These are phyloP conservation scores for Cichladusa arquata DNA, from an alignment of 2,113 vertebrate species.

Conservation along the genomic window DNA sequence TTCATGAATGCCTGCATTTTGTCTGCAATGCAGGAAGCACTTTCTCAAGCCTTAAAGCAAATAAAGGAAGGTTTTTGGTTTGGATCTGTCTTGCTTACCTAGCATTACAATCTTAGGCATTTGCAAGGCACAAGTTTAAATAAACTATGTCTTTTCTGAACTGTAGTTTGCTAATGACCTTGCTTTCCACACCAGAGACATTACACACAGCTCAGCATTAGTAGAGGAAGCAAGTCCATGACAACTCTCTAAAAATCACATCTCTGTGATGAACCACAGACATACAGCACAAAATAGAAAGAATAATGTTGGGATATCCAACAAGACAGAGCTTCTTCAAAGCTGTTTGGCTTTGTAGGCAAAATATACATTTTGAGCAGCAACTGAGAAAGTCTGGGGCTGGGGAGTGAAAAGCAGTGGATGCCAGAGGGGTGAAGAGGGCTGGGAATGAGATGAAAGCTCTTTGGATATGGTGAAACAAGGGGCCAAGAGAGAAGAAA, in stretches of 20 bases:
- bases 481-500: background rate
- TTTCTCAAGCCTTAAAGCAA: background rate
- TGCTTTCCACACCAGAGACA: background rate
- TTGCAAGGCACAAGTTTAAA: background rate
- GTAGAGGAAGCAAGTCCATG: background rate
- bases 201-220: background rate
- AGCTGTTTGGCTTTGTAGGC: background rate
- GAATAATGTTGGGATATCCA: background rate
- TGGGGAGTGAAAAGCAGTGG: background rate
- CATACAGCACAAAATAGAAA: background rate
- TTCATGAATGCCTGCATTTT: background rate
- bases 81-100: background rate
- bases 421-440: background rate
- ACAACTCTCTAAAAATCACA: background rate
- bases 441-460: background rate
- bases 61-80: background rate
- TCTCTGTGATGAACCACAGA: background rate
- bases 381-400: background rate
- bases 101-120: background rate
- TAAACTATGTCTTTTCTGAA: background rate
- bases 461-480: background rate
- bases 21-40: background rate
- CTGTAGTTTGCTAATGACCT: background rate
- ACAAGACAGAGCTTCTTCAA: background rate
- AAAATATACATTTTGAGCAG: background rate